Evolutionary conservation across 2,113 vertebrate species (phyloP).

Genomic region (Chiloscyllium plagiosum): DNA sequence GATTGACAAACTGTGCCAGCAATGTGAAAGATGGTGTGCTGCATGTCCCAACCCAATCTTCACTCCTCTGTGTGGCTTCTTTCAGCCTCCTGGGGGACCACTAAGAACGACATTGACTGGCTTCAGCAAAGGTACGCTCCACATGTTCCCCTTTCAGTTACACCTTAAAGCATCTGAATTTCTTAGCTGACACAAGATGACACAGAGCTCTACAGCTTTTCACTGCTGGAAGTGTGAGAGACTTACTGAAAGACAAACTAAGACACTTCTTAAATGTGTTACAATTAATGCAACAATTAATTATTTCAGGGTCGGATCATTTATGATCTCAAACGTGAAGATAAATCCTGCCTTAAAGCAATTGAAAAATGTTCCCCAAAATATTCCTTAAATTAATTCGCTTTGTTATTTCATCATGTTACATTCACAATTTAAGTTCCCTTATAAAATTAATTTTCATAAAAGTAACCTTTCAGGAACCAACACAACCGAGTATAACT

Average conservation of each 20-base stretch:
- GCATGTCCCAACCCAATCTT: slow-evolving; percentile 56
- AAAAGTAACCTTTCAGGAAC: not conserved
- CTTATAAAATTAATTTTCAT: not conserved
- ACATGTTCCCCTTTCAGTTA: not conserved
- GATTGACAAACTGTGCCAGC: slow-evolving; percentile 60
- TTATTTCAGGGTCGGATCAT: not conserved
- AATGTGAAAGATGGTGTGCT: slow-evolving; percentile 58
- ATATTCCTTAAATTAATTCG: too few relatives aligned
- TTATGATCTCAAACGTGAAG: not conserved
- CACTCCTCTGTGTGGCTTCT: slow-evolving; percentile 60
- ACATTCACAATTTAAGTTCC: not conserved
- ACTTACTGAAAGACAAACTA: not conserved
- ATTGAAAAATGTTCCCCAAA: too few relatives aligned
- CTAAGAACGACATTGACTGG: slow-evolving; percentile 51
- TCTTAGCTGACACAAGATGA: not conserved
- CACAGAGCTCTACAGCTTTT: not conserved
- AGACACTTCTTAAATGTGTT: not conserved
- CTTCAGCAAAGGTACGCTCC: slow-evolving; percentile 56
- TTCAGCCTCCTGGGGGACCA: slow-evolving; percentile 61
- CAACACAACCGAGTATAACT: too few relatives aligned
- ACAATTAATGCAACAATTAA: not conserved
- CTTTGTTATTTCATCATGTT: too few relatives aligned
- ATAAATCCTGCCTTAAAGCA: not conserved
- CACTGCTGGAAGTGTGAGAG: not conserved
- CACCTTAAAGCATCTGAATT: not conserved